Base-by-base conservation (phyloP, 2,888 invertebrate genomes). In the Dichetophora obliterata region DNA sequence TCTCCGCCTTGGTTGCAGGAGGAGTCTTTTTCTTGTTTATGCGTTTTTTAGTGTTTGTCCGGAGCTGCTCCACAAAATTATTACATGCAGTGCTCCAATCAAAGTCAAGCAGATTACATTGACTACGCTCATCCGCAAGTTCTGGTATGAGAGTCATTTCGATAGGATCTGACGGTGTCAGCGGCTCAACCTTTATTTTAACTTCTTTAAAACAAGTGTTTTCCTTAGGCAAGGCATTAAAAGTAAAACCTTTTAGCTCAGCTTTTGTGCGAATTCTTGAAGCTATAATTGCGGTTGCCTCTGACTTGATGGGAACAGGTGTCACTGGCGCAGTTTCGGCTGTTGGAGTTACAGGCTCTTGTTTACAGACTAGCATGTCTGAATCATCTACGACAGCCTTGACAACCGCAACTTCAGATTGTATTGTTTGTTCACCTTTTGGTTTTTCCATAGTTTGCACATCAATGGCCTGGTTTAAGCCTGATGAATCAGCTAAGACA, bases 181-280 rank as follows among this genome's bases (percentile, higher is more conserved):
- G 19, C 65, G 76, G 31, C 77, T 77, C 80, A 54, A 75, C 70
- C 59, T 80, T 81, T 14, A 80, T 80, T 69, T 81, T 77, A 19
- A 82, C 76, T 2, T 43, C 71, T 59, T 75, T 78, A 48, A 16
- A 59, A 72, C 74, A 1, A 54, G 76, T 0, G 75, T 76, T 81
- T 79, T 85, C 82, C 73, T 79, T 82, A 54, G 57, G 78, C 19
- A 77, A 80, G 34, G 80, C 43, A 48, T 84, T 83, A 77, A 86
- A 86, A 63, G 83, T 87, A 82, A 90, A 89, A 70, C 91, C 91
- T 89, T 96, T 96, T 57, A 96, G 90, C 89, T 96, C 96, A 2
- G 95, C 96, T 90, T 96, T 96, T 4, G 96, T 96, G 81, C 96
- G 91, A 84, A 96, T 96, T 85, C 95, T 91, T 14, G 95, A 93